A percentile compares a stretch with the other conserved stretches of the same genome.
These are phyloP conservation scores for Linurgus olivaceus DNA, from an alignment of 2,797 vertebrate genomes.

Conservation along the genomic window DNA sequence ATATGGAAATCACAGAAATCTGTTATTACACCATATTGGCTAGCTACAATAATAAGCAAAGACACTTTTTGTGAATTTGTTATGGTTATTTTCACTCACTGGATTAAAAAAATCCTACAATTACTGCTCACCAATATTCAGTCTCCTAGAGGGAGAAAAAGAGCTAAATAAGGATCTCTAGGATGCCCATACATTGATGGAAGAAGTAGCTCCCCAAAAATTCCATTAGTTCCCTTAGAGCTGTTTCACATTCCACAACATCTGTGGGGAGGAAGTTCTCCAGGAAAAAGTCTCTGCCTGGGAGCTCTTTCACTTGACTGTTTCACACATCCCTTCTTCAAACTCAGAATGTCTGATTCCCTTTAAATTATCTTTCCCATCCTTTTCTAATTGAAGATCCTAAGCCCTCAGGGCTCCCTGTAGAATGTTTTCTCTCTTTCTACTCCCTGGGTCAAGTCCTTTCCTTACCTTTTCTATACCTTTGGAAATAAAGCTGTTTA, in stretches of 20 bases:
- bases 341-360: background rate
- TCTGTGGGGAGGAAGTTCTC: background rate
- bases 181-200: background rate
- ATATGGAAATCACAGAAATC: background rate
- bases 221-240: background rate
- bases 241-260: background rate
- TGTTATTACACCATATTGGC: background rate
- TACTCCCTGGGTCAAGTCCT: background rate
- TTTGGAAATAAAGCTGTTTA: background rate
- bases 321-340: background rate
- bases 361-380: background rate
- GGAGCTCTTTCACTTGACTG: background rate
- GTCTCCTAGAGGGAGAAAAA: background rate
- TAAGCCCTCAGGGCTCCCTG: background rate
- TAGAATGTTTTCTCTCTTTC: background rate
- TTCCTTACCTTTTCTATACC: background rate
- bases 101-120: fast-evolving
- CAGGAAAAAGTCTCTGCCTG: background rate
- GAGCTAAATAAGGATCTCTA: background rate
- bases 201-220: background rate
- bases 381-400: background rate
- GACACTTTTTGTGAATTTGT: background rate
- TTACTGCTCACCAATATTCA: background rate
- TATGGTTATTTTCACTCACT: background rate
- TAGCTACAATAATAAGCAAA: background rate